Base-by-base conservation (phyloP, 2,888 invertebrate species). In the Drosophila paracracens region DNA sequence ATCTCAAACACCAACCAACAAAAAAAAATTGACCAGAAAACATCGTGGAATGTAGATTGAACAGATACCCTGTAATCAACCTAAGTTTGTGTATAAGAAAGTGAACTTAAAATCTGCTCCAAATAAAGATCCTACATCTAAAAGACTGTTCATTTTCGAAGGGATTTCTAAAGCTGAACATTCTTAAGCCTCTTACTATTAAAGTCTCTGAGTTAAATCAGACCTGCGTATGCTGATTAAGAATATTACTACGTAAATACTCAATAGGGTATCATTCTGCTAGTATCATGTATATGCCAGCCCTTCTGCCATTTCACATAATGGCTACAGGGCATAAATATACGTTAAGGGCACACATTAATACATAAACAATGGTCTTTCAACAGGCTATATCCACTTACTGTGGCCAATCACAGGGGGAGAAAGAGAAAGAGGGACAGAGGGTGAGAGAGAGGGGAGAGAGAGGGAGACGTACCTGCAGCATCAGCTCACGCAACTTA, bases 401-500 rank as follows among this genome's bases (percentile, higher is more conserved):
- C 60, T 18, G 29, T 46, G 27, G 18, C 21, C 35, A 48, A 58
- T 51, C 40, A 27, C 21, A 46, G 16, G 16, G 46, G 25, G 8
- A 8, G 21, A 33, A 16, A 27, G 25, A 27, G 63, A 35, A 35
- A 29, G 4, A 11, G 36, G 2, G 11, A n/a, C n/a, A n/a, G 27
- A 8, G 0, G n/a, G 2, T 5, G 31, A 87, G 94, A 94, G 21
- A 21, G 27, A 33, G 33, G 21, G 10, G 21, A 4, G n/a, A 35
- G 29, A 29, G 36, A 1, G 2, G 33, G 18, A 7, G 36, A 86
- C 94, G 93, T 92, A 94, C 94, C 93, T 94, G 94, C 92, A 94
- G 93, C 91, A 94, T 93, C 76, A 94, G 90, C 82, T 94, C 94
- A 79, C 94, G 92, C 78, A 94, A 91, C 92, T 94, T 94, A 87